These are phyloP conservation scores for Hydrozoanthus tunicans DNA, from an alignment of 64 coral and sea anemone species.

Conservation along the genomic window DNA sequence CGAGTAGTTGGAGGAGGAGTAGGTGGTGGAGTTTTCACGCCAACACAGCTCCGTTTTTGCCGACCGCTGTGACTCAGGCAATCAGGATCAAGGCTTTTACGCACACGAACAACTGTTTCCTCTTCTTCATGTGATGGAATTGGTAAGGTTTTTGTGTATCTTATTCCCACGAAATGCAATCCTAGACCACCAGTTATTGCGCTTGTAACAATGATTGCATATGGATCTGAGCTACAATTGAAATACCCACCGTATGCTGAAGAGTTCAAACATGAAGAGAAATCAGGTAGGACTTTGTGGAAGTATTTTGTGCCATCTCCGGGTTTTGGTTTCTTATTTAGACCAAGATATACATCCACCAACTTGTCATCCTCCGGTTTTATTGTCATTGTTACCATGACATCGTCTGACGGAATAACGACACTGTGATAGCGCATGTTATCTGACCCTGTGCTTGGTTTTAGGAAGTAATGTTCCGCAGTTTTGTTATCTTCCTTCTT, in stretches of 20 bases:
- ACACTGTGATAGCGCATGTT: conserved; percentile 80
- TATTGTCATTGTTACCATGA: conserved; percentile 66
- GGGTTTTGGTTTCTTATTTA: conserved; percentile 64
- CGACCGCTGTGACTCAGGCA: conserved; percentile 48
- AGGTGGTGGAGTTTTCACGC: conserved; percentile 74
- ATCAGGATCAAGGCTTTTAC: conserved; percentile 37
- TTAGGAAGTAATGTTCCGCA: conserved; percentile 58
- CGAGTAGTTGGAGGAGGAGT: conserved; percentile 53
- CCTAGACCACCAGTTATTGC: conserved; percentile 74
- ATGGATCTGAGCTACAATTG: conserved; percentile 73
- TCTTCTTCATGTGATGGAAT: neutral
- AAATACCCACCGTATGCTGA: neutral
- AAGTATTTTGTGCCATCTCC: conserved; percentile 59
- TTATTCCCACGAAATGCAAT: conserved; percentile 77
- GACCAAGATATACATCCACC: conserved; percentile 65
- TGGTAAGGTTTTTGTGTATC: conserved; percentile 46
- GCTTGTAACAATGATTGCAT: conserved; percentile 58
- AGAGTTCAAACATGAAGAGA: conserved; percentile 53
- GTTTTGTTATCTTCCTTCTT: conserved; percentile 51
- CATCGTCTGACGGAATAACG: conserved; percentile 71
- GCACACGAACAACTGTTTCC: neutral
- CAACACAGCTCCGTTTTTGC: conserved; percentile 79
- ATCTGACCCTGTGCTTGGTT: conserved; percentile 79
- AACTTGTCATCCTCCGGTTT: conserved; percentile 56
- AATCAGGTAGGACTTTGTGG: conserved; percentile 64